Conservation (phyloP, 2,113 vertebrate genomes). For the Pampusana beccarii region DNA sequence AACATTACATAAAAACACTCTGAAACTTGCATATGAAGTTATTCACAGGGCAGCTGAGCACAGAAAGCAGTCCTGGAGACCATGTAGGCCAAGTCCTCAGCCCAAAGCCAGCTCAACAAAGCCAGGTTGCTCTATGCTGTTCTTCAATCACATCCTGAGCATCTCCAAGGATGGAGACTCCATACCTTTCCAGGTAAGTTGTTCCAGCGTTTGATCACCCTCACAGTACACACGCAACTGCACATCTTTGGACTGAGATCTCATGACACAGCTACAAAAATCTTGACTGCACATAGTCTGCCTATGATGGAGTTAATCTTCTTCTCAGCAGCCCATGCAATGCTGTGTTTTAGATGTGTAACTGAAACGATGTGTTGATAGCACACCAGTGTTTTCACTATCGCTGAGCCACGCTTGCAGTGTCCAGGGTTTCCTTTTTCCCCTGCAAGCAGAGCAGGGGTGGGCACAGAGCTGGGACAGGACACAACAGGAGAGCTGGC, state of each 20-base stretch:
- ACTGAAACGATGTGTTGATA: not conserved
- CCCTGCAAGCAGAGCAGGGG: not conserved
- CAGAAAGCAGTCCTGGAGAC: not conserved
- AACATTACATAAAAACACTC: not conserved
- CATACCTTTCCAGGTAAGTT: not conserved
- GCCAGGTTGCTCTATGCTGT: not conserved
- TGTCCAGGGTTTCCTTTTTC: not conserved
- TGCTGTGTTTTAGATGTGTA: rapidly evolving
- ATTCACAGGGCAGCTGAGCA: rapidly evolving
- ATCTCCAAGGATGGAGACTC: not conserved
- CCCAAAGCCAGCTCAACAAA: not conserved
- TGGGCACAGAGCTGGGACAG: not conserved
- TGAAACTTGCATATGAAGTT: not conserved
- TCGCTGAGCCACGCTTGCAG: no score
- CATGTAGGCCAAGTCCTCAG: not conserved
- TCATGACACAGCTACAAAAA: not conserved
- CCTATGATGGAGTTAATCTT: not conserved
- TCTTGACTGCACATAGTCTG: not conserved
- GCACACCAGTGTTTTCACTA: not conserved
- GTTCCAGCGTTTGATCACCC: not conserved
- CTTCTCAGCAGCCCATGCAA: not conserved
- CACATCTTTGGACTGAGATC: not conserved
- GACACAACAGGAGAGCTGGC: not conserved
- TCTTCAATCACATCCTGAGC: no score
- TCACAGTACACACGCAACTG: not conserved